phyloP scores from a whole-genome alignment of 2,888 invertebrate genomes.

The Lamellibrachia columna region DNA sequence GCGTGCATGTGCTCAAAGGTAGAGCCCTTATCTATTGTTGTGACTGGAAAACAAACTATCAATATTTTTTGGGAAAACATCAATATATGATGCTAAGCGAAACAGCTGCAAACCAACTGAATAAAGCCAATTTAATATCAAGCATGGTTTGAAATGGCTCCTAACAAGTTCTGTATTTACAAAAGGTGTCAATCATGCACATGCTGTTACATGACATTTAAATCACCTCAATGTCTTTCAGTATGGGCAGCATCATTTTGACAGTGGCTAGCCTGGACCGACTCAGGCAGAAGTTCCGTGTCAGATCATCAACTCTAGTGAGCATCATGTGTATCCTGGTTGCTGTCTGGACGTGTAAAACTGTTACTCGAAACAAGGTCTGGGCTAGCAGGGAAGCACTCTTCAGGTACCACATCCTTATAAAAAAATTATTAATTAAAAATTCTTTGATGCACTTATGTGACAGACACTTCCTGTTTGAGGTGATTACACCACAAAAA shows the following conservation, averaged over 20 bases:
- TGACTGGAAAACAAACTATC: too few relatives aligned
- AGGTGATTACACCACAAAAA: too few relatives aligned
- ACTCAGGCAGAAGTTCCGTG: constrained; percentile 36
- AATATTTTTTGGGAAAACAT: too few relatives aligned
- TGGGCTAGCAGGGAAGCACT: constrained; percentile 83
- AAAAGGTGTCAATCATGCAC: background rate
- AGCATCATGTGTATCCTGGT: constrained; percentile 69
- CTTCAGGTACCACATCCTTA: constrained; percentile 71
- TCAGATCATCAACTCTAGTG: constrained; percentile 29
- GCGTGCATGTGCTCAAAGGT: too few relatives aligned
- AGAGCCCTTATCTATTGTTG: too few relatives aligned
- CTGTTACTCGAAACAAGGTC: constrained; percentile 77
- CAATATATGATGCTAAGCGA: too few relatives aligned
- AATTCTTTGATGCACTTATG: too few relatives aligned
- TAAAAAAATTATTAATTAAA: too few relatives aligned
- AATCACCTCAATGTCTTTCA: constrained; percentile 62
- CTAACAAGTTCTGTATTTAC: too few relatives aligned
- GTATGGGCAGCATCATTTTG: constrained; percentile 52
- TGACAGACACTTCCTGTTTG: background rate
- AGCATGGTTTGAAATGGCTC: too few relatives aligned
- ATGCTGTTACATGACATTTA: background rate
- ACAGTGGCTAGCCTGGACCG: constrained; percentile 72
- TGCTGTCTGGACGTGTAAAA: constrained; percentile 68
- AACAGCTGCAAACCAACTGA: too few relatives aligned
- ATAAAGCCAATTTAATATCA: too few relatives aligned